These are phyloP conservation scores for Platynereis dumerilii DNA, from an alignment of 2,888 invertebrate species.

Conservation along the genomic window DNA sequence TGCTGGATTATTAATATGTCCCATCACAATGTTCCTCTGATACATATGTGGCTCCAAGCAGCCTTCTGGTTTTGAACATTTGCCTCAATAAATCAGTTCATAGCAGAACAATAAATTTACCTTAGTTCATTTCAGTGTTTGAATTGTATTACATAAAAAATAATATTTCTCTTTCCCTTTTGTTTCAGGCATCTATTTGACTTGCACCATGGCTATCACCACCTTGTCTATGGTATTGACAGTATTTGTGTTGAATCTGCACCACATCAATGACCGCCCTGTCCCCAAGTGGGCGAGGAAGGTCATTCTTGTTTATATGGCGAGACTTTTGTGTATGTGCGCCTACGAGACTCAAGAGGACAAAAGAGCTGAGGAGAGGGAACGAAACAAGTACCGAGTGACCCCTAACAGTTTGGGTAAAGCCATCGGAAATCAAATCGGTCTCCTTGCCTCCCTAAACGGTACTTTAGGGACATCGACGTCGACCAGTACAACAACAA, in stretches of 20 bases:
- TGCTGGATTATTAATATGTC: too few relatives aligned
- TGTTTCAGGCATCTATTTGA: conserved; percentile 42
- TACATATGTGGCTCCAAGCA: too few relatives aligned
- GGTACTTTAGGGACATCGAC: conserved; percentile 16
- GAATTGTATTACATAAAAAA: too few relatives aligned
- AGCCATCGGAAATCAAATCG: conserved; percentile 31
- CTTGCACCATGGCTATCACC: conserved; percentile 44
- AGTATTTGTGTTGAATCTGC: conserved; percentile 42
- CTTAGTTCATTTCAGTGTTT: too few relatives aligned
- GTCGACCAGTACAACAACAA: background rate
- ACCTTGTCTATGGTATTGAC: conserved; percentile 43
- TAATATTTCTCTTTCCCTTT: background rate
- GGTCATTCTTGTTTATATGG: conserved; percentile 39
- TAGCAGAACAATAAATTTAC: too few relatives aligned
- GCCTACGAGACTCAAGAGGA: conserved; percentile 18
- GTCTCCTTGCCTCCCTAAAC: conserved; percentile 29
- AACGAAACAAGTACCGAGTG: conserved; percentile 24
- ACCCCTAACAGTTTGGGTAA: conserved; percentile 28
- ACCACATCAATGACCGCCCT: conserved; percentile 41
- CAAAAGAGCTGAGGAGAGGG: background rate
- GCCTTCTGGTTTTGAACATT: too few relatives aligned
- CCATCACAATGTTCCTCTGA: too few relatives aligned
- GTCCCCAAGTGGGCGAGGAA: conserved; percentile 38
- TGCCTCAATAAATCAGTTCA: too few relatives aligned
- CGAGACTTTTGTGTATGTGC: conserved; percentile 40